Conservation (phyloP, 2,797 vertebrate genomes). For the Tangara arthus region DNA sequence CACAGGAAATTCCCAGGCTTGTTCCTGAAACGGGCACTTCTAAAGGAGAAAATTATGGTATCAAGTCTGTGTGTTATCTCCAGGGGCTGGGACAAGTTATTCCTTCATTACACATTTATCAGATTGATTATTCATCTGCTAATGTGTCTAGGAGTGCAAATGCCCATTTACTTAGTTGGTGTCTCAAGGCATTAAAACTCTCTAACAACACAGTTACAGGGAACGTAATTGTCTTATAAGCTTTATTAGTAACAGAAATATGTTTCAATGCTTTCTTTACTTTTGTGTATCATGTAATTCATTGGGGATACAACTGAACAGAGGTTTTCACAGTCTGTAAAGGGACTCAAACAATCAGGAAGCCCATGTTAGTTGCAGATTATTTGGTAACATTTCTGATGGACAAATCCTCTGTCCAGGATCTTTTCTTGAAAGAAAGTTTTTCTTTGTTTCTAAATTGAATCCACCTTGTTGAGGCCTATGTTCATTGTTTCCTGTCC, state of each 20-base stretch:
- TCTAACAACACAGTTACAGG: background rate
- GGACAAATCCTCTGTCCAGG: rapidly evolving
- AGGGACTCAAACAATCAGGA: background rate
- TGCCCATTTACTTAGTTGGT: slow-evolving; percentile 1
- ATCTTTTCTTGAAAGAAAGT: background rate
- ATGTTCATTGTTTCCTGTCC: background rate
- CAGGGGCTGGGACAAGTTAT: background rate
- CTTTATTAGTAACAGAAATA: background rate
- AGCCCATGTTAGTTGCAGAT: background rate
- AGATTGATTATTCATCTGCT: slow-evolving; percentile 23
- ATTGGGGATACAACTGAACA: background rate
- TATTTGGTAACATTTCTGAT: background rate
- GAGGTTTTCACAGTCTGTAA: background rate
- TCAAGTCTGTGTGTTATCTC: background rate
- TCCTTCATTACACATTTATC: slow-evolving; percentile 4
- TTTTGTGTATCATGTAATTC: background rate
- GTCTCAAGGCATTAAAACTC: slow-evolving; percentile 8
- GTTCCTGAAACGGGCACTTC: background rate
- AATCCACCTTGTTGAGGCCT: background rate
- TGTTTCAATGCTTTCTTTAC: background rate
- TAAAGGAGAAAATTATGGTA: background rate
- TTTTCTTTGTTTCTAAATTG: background rate
- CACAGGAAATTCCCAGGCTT: background rate
- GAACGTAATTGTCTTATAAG: background rate
- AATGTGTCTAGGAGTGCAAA: background rate